Conservation (phyloP, 2,113 vertebrate genomes). For the Delphinapterus leucas region DNA sequence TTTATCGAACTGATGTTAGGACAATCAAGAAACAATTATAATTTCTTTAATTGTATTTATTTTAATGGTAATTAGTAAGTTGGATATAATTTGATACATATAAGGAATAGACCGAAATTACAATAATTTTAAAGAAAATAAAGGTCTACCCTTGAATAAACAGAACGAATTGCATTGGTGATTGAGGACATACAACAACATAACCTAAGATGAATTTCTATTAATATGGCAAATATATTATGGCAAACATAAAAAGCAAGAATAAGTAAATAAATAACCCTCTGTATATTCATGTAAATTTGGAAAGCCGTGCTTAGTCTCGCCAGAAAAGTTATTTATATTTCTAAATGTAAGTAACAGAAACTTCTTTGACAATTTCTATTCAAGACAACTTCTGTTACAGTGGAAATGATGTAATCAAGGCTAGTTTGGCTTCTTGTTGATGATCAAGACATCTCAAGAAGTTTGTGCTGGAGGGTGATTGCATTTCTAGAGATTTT, state of each 20-base stretch:
- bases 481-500: neutral
- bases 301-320: slow-evolving; percentile 41
- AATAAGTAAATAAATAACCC: slow-evolving; percentile 38
- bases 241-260: slow-evolving; percentile 3
- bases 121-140: slow-evolving; percentile 52
- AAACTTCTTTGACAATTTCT: slow-evolving; percentile 50
- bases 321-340: slow-evolving; percentile 58
- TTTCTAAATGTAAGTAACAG: slow-evolving; percentile 53
- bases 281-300: slow-evolving; percentile 28
- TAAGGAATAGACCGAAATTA: slow-evolving; percentile 18
- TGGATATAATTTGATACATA: slow-evolving; percentile 57
- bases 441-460: slow-evolving; percentile 25
- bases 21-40: slow-evolving; percentile 31
- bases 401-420: neutral
- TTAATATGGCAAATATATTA: neutral
- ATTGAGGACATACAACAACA: slow-evolving; percentile 8
- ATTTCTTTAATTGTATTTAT: slow-evolving; percentile 48
- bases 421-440: neutral
- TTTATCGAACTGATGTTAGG: neutral
- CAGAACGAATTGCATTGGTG: neutral
- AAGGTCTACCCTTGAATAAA: slow-evolving; percentile 29
- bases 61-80: slow-evolving; percentile 48
- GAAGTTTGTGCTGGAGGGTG: neutral
- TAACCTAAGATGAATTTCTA: slow-evolving; percentile 29
- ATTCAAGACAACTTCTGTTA: slow-evolving; percentile 35